Base-by-base conservation (phyloP, 1,140 invertebrate species). In the Ostrea denselamellosa region DNA sequence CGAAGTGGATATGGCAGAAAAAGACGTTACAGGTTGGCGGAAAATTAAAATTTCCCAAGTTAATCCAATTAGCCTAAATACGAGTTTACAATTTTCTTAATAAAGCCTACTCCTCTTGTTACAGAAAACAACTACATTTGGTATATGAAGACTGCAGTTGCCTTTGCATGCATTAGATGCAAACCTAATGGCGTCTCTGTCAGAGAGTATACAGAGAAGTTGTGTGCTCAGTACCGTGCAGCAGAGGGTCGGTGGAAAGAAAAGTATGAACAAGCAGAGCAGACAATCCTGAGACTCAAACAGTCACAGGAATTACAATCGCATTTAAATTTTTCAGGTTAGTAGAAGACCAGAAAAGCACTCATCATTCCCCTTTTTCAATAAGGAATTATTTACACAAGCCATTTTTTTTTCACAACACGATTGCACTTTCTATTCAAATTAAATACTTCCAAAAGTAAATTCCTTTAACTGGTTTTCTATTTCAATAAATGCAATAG, bases 161-260 rank as follows among this genome's bases (percentile, higher is more conserved):
- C 68, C 28, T 34, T 77, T 14, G 68, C 68, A 9, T 77, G 68
- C 68, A 77, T 77, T 9, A 77, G 68, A 25, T 77, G 22, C 14
- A 77, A 77, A 77, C 68, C 68, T 28, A 25, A 28, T 17, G 28
- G 68, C 8, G 0, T 44, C 22, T 77, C 68, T 34, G 14, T 9
- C 25, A 25, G 68, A 17, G 25, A 77, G 9, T 77, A 34, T 77
- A 25, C 68, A 8, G 68, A 77, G 28, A 22, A 77, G 12, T 25
- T 77, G 25, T 77, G 68, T 77, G 68, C 68, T 14, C 68, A 34
- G 68, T 77, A 77, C 9, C 68, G 68, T 77, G 68, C 68, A 12
- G 68, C 8, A 17, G 68, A 34, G 68, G 25, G 28, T 77, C 8
- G 25, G 28, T 77, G 68, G 68, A 77, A 77, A 77, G 25, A 77